Base-by-base conservation (phyloP, 1,140 invertebrate genomes). In the Harlomillsia oculata region DNA sequence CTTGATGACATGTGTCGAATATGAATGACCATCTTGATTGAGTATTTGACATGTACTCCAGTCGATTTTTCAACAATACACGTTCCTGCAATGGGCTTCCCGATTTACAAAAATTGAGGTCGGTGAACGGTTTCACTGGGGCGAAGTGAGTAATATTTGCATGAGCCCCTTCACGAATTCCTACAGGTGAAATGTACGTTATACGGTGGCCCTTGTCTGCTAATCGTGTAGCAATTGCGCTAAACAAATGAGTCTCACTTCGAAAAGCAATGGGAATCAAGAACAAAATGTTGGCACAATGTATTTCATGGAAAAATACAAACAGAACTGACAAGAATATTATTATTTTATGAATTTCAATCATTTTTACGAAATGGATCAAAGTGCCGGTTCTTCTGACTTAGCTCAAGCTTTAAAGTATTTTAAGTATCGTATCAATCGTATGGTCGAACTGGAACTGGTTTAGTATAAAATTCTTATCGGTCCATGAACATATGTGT, bases 231-330 rank as follows among this genome's bases (percentile, higher is more conserved):
- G 43, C 43, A 9, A 45, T 45, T 0, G 43, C 23, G 28, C 30
- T 25, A 16, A 45, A 45, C n/a, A 45, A 45, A 45, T 45, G 28
- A 1, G 43, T 28, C 30, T 45, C 43, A 13, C 43, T 45, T 14
- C 16, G 28, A 28, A 25, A 29, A 18, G 43, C 28, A 45, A 45
- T 45, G 0, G 43, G 43, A 1, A 28, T 29, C 8, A 45, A 16
- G 9, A 45, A 25, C 20, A 45, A 25, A 45, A 45, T 45, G 2
- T 16, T 45, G 1, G 43, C 8, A 45, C 41, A 20, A 3, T 2
- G 18, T 5, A 16, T 36, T 36, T n/a, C n/a, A n/a, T n/a, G n/a
- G n/a, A n/a, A n/a, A n/a, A n/a, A n/a, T n/a, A n/a, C n/a, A n/a
- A n/a, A n/a, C n/a, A n/a, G n/a, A n/a, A n/a, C n/a, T n/a, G n/a